Evolutionary conservation across 1,140 invertebrate species (phyloP).

Genomic region (Rhyacophila brunnea): DNA sequence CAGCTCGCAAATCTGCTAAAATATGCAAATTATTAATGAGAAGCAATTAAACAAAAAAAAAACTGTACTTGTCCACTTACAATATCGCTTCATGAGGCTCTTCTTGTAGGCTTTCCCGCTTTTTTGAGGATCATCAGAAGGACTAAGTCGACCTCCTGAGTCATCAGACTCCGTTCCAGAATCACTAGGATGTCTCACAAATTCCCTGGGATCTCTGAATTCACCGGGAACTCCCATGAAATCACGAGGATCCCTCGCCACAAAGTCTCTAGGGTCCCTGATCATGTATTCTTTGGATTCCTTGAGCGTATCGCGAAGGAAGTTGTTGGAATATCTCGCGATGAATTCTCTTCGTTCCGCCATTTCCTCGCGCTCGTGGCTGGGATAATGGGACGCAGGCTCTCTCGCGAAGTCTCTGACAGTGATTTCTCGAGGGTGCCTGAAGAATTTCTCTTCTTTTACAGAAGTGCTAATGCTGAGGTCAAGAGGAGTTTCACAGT

Average conservation of each 20-base stretch:
- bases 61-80: slow-evolving; percentile 62
- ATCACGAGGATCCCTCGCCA: slow-evolving; percentile 41
- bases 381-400: slow-evolving; percentile 5
- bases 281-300: slow-evolving; percentile 24
- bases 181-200: slow-evolving; percentile 56
- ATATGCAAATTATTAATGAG: no score
- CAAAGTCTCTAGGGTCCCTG: slow-evolving; percentile 42
- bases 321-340: slow-evolving; percentile 31
- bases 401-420: slow-evolving; percentile 49
- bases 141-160: slow-evolving; percentile 62
- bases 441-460: slow-evolving; percentile 30
- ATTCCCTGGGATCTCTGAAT: slow-evolving; percentile 48
- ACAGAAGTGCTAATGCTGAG: slow-evolving; percentile 54
- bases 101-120: slow-evolving; percentile 83
- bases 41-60: no score
- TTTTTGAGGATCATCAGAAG: slow-evolving; percentile 51
- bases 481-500: slow-evolving; percentile 59
- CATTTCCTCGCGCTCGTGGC: slow-evolving; percentile 37
- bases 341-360: slow-evolving; percentile 47
- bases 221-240: slow-evolving; percentile 45
- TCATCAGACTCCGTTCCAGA: slow-evolving; percentile 75
- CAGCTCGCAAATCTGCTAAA: no score
- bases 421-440: slow-evolving; percentile 42
- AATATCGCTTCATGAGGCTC: slow-evolving; percentile 83
- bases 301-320: slow-evolving; percentile 14